Conservation (phyloP, 53 echinoderm and acorn worm genomes). For the Paracentrotus lividus region DNA sequence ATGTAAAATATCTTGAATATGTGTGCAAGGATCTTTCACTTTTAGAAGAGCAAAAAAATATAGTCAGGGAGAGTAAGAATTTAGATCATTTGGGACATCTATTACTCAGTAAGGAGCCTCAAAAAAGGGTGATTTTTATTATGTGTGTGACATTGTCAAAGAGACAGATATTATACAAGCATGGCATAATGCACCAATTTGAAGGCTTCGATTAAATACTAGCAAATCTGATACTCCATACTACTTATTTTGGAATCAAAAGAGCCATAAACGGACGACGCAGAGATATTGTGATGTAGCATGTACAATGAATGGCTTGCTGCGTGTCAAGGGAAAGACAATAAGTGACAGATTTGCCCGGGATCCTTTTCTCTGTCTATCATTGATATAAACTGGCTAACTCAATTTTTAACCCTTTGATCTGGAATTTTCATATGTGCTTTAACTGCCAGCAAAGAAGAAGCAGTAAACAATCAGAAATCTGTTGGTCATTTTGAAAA, state of each 20-base stretch:
- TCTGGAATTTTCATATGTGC: conserved; percentile 71
- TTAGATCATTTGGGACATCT: background rate
- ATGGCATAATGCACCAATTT: background rate
- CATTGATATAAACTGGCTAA: background rate
- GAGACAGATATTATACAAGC: background rate
- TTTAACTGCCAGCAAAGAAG: conserved; percentile 58
- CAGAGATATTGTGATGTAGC: no score
- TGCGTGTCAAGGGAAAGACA: background rate
- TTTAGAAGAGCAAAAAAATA: background rate
- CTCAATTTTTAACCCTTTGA: conserved; percentile 48
- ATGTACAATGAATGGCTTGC: background rate
- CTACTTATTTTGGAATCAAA: background rate
- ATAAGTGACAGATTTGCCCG: background rate
- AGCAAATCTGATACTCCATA: background rate
- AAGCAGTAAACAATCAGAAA: background rate
- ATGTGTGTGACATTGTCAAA: background rate
- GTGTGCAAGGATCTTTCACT: background rate
- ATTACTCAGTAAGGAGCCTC: background rate
- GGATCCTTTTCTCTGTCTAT: background rate
- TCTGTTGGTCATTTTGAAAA: background rate
- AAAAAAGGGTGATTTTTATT: background rate
- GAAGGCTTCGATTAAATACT: background rate
- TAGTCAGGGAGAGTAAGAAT: background rate
- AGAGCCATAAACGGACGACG: no score
- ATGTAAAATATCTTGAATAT: background rate